Base-by-base conservation (phyloP, 1,140 invertebrate genomes). In the Orius insidiosus region DNA sequence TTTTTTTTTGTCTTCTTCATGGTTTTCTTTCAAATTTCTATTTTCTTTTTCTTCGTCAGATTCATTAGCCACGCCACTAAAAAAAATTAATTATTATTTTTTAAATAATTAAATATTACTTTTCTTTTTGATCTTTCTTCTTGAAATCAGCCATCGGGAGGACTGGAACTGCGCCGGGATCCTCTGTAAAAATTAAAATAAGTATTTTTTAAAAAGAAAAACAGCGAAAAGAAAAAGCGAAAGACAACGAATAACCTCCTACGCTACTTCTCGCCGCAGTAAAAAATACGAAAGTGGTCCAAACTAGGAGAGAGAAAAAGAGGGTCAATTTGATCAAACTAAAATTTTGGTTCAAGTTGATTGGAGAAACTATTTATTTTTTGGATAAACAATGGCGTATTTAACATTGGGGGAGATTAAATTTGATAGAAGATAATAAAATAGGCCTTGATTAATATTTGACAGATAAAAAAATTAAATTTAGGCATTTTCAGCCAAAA, bases 21-120 rank as follows among this genome's bases (percentile, higher is more conserved):
- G 38, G 13, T 45, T 35, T 48, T 24, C 14, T 42, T 44, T 13
- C 56, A 65, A 61, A 54, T 63, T 62, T 51, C 47, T 57, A 58
- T 59, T 66, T 56, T 72, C 68, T 56, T 72, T 71, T 53, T 72
- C 68, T 47, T 52, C 50, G 43, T 56, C 52, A 7, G 34, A 33
- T 45, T 50, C 51, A 37, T 52, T 52, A 13, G 39, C 9, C 8
- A 48, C 35, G 24, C 51, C 51, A 32, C 51, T 52, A 33, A 15
- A 64, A 42, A 67, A 40, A 36, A 36, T 5, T 36, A 6, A 33
- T 33, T 33, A n/a, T 33, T 33, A 33, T n/a, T n/a, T 36, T 36
- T 36, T 36, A 36, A 36, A 36, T 36, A 15, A 36, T 36, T n/a
- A 36, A 11, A 4, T 11, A 4, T 36, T n/a, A 4, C 3, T 36